phyloP scores from a whole-genome alignment of 2,888 invertebrate genomes.

The Nomada ruficornis region DNA sequence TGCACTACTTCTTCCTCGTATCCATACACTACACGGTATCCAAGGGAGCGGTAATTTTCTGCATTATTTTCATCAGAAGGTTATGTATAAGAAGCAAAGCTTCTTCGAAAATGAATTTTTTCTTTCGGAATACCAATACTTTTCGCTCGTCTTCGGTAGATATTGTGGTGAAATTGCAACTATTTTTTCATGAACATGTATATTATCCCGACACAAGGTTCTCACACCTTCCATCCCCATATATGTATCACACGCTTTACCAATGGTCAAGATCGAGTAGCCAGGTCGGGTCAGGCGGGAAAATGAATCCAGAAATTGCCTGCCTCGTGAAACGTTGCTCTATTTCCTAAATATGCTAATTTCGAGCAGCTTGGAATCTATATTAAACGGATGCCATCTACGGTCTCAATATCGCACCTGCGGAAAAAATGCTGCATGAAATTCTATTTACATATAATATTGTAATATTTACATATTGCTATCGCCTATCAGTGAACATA shows the following conservation, averaged over 20 bases:
- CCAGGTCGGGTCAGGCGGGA: neutral
- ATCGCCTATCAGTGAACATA: slow-evolving; percentile 6
- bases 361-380: neutral
- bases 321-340: neutral
- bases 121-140: slow-evolving; percentile 7
- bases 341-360: neutral
- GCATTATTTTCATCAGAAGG: slow-evolving; percentile 24
- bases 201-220: slow-evolving; percentile 24
- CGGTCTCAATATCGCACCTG: neutral
- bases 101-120: slow-evolving; percentile 25
- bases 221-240: slow-evolving; percentile 5
- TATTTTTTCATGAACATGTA: slow-evolving; percentile 30
- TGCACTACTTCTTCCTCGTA: slow-evolving; percentile 30
- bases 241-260: slow-evolving; percentile 16
- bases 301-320: slow-evolving; percentile 10
- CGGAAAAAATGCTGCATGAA: neutral
- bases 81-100: slow-evolving; percentile 13
- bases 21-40: slow-evolving; percentile 15
- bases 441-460: slow-evolving; percentile 17
- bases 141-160: slow-evolving; percentile 6
- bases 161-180: neutral
- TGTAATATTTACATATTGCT: too few relatives aligned
- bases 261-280: slow-evolving; percentile 19
- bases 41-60: slow-evolving; percentile 23
- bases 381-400: neutral